Base-by-base conservation (phyloP, 2,797 vertebrate species). In the Fistularia tabacaria region DNA sequence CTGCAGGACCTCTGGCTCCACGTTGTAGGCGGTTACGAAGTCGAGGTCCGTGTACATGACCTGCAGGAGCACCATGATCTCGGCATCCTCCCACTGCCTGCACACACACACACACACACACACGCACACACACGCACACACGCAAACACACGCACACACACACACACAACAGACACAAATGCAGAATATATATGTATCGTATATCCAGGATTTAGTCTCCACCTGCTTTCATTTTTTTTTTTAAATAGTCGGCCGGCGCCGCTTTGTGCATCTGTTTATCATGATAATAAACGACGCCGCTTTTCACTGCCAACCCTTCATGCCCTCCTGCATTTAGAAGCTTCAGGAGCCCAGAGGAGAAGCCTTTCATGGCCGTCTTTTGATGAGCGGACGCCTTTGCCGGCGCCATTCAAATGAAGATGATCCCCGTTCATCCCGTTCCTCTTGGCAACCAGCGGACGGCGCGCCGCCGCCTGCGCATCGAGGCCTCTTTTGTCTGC, bases 1-100 rank as follows among this genome's bases (percentile, higher is more conserved):
- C 10, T 92, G 91, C 56, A 92, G 84, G 0, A 90, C 89, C 10
- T 91, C 89, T 4, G 81, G 74, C 74, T 92, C 90, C 0, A 92
- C 91, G 81, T 86, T 88, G 79, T 91, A 92, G 38, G 78, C 70
- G 0, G 80, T 62, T 25, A 85, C 85, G 66, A 93, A 90, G 59
- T 92, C 91, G 51, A 92, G 66, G 59, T 92, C 90, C 14, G 85
- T 86, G 81, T 90, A 92, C 92, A 93, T 93, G 77, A 92, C 85
- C 79, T 91, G 90, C 41, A 93, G 86, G 15, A 92, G 83, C 50
- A 92, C 90, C 92, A 92, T 91, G 64, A 92, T 92, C 85, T 92
- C 92, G 53, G 89, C 81, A 1, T 93, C 91, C 76, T 92, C 90
- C 91, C 92, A 92, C 80, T 93, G 91, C 92, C 92, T 92, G 68